Percentiles rank a stretch among this genome's conserved stretches.
These are phyloP conservation scores for Trichoplusia ni DNA, from an alignment of 1,140 invertebrate genomes.

Conservation along the genomic window DNA sequence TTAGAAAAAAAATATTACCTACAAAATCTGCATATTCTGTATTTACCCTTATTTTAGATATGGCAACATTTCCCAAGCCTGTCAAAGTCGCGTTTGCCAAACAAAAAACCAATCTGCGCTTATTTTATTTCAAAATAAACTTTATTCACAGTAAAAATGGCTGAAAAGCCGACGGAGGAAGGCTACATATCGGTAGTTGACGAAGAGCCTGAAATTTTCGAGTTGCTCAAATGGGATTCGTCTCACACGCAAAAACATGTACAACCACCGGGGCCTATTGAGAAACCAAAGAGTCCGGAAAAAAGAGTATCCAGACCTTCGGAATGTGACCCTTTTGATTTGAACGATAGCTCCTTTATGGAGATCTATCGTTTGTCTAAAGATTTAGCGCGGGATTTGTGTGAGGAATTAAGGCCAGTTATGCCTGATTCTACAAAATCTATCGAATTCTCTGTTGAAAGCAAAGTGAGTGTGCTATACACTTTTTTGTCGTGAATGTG, in stretches of 20 bases:
- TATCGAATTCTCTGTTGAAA: conserved; percentile 73
- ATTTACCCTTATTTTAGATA: too few relatives aligned
- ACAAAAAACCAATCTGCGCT: conserved; percentile 54
- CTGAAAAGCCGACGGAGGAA: conserved; percentile 72
- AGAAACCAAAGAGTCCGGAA: conserved; percentile 68
- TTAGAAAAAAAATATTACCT: too few relatives aligned
- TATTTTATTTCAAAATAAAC: conserved; percentile 56
- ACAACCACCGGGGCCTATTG: conserved; percentile 53
- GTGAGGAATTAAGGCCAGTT: conserved; percentile 67
- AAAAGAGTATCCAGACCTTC: conserved; percentile 57
- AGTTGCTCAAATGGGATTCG: conserved; percentile 72
- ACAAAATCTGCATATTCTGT: not conserved
- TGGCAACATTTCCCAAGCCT: not conserved
- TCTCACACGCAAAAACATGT: conserved; percentile 57
- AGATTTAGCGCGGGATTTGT: conserved; percentile 63
- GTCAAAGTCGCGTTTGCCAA: conserved; percentile 39
- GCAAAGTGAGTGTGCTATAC: conserved; percentile 58
- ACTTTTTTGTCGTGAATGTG: too few relatives aligned
- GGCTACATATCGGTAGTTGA: conserved; percentile 75
- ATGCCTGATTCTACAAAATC: conserved; percentile 72
- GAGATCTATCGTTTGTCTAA: conserved; percentile 67
- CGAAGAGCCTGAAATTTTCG: conserved; percentile 73
- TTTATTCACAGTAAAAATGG: conserved; percentile 57
- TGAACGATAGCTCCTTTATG: conserved; percentile 63
- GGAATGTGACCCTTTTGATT: conserved; percentile 67